Evolutionary conservation across 2,113 vertebrate species (phyloP), one percentile per base, ranked within the genome.

Genomic region (Corythaixoides concolor): DNA sequence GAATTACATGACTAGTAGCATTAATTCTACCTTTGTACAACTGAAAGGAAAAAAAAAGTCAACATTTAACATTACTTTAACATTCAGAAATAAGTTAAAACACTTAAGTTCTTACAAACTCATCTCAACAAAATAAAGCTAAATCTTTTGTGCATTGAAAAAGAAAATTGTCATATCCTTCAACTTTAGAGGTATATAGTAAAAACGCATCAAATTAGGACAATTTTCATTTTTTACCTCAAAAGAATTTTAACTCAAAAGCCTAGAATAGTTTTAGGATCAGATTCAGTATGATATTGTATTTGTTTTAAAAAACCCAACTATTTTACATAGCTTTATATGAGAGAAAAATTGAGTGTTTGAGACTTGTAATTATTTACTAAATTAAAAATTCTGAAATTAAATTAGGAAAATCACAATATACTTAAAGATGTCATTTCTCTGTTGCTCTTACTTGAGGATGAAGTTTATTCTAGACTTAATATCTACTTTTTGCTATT

Each of bases 11-110:
- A 97, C 99, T 99, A 68, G 99, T 99, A 79, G 99, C 99, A 96
- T 99, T 99, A 96, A 99, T 99, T 97, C 99, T 99, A 89, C 99
- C 99, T 98, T 99, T 99, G 96, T 99, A 99, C 9, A 99, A 95
- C 99, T 99, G 64, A 95, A 97, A 92, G 21, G 68, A n/a, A 80
- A 95, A 75, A 53, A 68, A 62, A 33, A 82, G 28, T 26, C 41
- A 88, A 62, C 77, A 53, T 67, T 92, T 78, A 75, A 66, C 41
- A 85, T 8, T 5, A 60, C 49, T 75, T 68, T 28, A 88, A 85
- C 11, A 73, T 73, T 60, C 52, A 82, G 23, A 96, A 95, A 76
- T 53, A 80, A 94, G 33, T 75, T 74, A 37, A 80, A 89, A 32
- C 32, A 30, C 26, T n/a, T 39, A 62, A 45, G 17, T 43, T 67